These are phyloP conservation scores for Spea multiplicata DNA, from an alignment of 2,113 vertebrate genomes.

Conservation along the genomic window DNA sequence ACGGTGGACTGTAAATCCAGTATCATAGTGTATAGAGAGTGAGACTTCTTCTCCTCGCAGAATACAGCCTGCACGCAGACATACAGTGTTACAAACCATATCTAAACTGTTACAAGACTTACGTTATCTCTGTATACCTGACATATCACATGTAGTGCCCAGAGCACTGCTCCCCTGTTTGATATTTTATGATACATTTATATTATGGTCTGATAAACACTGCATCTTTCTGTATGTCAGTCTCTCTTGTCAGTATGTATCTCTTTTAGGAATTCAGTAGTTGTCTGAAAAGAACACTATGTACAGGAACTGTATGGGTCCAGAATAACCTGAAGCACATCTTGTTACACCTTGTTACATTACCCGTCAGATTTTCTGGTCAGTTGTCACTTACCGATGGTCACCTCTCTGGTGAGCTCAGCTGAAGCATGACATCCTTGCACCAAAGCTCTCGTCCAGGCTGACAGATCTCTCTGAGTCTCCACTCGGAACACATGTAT, in stretches of 20 bases:
- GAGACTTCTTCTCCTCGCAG: conserved; percentile 81
- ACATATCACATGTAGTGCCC: too few relatives aligned
- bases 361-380: too few relatives aligned
- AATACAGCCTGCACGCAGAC: conserved; percentile 73
- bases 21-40: conserved; percentile 90
- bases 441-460: conserved; percentile 87
- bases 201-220: too few relatives aligned
- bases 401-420: conserved; percentile 88
- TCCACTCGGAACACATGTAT: conserved; percentile 90
- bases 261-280: too few relatives aligned
- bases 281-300: neutral
- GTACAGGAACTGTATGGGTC: neutral
- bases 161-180: too few relatives aligned
- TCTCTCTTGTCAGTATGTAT: too few relatives aligned
- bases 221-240: too few relatives aligned
- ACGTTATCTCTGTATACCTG: too few relatives aligned
- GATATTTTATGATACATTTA: too few relatives aligned
- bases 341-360: too few relatives aligned
- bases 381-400: conserved; percentile 48
- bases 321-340: neutral
- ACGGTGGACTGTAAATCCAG: conserved; percentile 79
- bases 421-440: conserved; percentile 87
- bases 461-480: conserved; percentile 90
- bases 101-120: too few relatives aligned
- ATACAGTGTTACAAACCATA: too few relatives aligned